Evolutionary conservation across 1,140 invertebrate genomes (phyloP).

Genomic region (Goniozus legneri): DNA sequence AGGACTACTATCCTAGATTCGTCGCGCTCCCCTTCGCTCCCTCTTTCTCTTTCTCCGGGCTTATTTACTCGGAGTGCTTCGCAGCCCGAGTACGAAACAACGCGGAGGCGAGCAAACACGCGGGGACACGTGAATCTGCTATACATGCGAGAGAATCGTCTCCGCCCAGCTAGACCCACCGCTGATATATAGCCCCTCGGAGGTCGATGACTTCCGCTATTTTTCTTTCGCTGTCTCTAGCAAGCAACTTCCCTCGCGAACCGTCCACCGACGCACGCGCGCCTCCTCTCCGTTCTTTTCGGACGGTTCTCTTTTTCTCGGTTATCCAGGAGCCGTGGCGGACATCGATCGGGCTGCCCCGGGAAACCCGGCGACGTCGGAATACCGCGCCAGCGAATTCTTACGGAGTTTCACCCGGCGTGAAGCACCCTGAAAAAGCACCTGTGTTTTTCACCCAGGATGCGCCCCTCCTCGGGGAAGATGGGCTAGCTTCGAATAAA

Average conservation of each 20-base stretch:
- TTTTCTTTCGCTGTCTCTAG: slow-evolving; percentile 65
- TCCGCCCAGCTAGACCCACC: slow-evolving; percentile 42
- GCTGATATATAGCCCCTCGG: slow-evolving; percentile 67
- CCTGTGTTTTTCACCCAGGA: neutral
- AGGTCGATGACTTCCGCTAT: slow-evolving; percentile 73
- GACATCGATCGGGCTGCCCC: slow-evolving; percentile 32
- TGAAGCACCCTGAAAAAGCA: neutral
- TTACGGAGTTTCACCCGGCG: neutral
- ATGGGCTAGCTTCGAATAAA: no score
- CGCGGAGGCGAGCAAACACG: slow-evolving; percentile 22
- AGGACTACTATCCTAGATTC: slow-evolving; percentile 36
- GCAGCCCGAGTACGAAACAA: slow-evolving; percentile 9
- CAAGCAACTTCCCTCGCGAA: slow-evolving; percentile 53
- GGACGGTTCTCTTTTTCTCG: slow-evolving; percentile 25
- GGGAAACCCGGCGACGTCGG: neutral
- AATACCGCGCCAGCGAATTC: neutral
- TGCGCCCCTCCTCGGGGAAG: no score
- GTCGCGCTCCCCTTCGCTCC: neutral
- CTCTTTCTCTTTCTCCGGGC: neutral
- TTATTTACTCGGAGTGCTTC: no score
- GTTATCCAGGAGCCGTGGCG: slow-evolving; percentile 33
- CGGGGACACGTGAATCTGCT: no score
- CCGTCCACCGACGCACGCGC: slow-evolving; percentile 27
- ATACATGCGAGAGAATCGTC: no score
- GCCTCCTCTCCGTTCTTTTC: slow-evolving; percentile 27